A percentile compares a stretch with the other conserved stretches of the same genome.
Evolutionary conservation across 2,888 invertebrate species (phyloP).

Genomic region (Drymonia ruficornis): DNA sequence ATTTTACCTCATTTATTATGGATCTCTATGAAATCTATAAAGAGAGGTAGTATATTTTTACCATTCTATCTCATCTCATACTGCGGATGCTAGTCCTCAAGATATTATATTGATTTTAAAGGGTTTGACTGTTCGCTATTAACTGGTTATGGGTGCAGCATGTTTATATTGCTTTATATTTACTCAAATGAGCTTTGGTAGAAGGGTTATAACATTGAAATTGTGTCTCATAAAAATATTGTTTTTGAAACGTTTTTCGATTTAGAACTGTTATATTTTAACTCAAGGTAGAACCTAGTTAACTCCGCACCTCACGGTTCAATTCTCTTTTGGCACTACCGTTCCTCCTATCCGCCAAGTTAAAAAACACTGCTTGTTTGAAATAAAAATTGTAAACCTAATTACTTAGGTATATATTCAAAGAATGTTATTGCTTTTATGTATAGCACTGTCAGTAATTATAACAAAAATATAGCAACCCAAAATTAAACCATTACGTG

Average conservation of each 20-base stretch:
- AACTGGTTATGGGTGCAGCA: slow-evolving; percentile 17
- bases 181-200: not conserved
- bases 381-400: no score
- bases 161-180: slow-evolving; percentile 9
- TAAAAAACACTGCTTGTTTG: no score
- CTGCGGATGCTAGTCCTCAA: slow-evolving; percentile 8
- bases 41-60: no score
- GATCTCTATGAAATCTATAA: no score
- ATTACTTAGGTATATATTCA: no score
- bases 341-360: no score
- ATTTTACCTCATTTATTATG: no score
- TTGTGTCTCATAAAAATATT: not conserved
- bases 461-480: not conserved
- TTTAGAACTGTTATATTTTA: no score
- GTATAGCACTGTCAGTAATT: not conserved
- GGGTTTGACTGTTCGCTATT: slow-evolving; percentile 20
- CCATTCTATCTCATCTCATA: not conserved
- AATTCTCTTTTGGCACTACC: no score
- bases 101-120: slow-evolving; percentile 30
- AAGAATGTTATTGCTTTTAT: not conserved
- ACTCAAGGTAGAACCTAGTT: no score
- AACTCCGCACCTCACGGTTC: no score
- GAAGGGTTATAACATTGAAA: not conserved
- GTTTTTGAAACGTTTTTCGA: not conserved
- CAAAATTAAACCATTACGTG: not conserved